Evolutionary conservation across 2,113 vertebrate species (phyloP).

Genomic region (Rhadina sibilatrix): DNA sequence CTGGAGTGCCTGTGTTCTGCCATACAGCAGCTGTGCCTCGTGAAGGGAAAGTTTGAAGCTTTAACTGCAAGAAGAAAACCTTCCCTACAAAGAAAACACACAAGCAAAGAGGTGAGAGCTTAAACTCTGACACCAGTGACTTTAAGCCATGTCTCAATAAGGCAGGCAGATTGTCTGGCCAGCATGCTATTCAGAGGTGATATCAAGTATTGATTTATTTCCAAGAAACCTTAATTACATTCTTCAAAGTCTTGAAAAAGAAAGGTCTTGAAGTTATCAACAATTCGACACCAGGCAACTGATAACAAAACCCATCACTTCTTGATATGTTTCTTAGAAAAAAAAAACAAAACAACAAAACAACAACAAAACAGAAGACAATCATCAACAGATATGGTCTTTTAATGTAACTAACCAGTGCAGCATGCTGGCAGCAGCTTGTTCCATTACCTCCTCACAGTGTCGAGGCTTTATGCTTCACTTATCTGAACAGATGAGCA

Average conservation of each 20-base stretch:
- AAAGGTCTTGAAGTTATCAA: neutral
- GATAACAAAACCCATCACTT: conserved; percentile 6
- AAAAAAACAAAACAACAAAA: neutral
- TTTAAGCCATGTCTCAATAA: neutral
- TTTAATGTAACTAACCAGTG: neutral
- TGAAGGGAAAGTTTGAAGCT: neutral
- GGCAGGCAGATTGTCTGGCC: neutral
- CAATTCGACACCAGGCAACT: neutral
- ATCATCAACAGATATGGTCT: neutral
- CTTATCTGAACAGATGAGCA: conserved; percentile 4
- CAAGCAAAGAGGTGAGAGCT: neutral
- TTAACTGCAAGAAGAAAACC: neutral
- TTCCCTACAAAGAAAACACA: neutral
- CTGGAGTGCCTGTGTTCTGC: neutral
- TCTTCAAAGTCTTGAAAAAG: conserved; percentile 31
- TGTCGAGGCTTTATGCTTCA: neutral
- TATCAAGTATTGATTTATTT: conserved; percentile 48
- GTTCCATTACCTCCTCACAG: neutral
- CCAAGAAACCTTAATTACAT: conserved; percentile 29
- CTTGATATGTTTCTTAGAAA: neutral
- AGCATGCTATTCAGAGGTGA: neutral
- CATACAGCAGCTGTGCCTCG: neutral
- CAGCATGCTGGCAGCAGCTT: neutral
- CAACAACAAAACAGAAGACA: neutral
- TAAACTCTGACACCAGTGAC: neutral